Evolutionary conservation across 2,797 vertebrate species (phyloP), one percentile per base, ranked within the genome.

Genomic region (Micrastur ruficollis): DNA sequence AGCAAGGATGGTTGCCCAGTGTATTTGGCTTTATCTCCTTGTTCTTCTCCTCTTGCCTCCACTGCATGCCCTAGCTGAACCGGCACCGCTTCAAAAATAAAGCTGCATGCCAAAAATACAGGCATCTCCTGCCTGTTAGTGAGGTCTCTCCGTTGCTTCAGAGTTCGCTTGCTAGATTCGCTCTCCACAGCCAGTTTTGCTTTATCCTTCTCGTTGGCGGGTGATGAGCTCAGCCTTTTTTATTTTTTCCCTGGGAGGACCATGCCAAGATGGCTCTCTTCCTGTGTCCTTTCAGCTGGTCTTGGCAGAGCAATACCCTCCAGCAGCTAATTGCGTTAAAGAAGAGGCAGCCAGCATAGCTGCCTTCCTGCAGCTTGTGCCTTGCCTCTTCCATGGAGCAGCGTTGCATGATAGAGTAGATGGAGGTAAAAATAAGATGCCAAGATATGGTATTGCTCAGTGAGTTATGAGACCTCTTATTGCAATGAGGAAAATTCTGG

Each of bases 251-350:
- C 50, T 56, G 78, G 50, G 78, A 95, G 81, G 59, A 55, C 86
- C 83, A 12, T 94, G 91, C 91, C 90, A 96, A 95, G 73, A 94
- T 92, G 88, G 90, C 89, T 96, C 55, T 95, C 66, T 63, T 79
- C 80, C 93, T 93, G 73, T 36, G 11, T 90, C 94, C 90, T 94
- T 93, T 95, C 91, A 74, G 85, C 94, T 88, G 82, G 50, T 63
- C 78, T 90, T 97, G 96, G 92, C 88, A 92, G 71, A 75, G 82
- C 13, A 12, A 3, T 93, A 36, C 91, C 91, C 90, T 95, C 74
- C 90, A 89, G 91, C 86, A 93, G 89, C 84, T 95, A 62, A 81
- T 79, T 79, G 84, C n/a, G 10, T 81, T 88, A 58, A 42, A 75
- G 82, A 31, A 44, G 81, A 82, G 67, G 42, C 86, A 68, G 81